A percentile compares a stretch with the other conserved stretches of the same genome.
These are phyloP conservation scores for Himantopus leucocephalus DNA, from an alignment of 2,113 vertebrate species.

Conservation along the genomic window DNA sequence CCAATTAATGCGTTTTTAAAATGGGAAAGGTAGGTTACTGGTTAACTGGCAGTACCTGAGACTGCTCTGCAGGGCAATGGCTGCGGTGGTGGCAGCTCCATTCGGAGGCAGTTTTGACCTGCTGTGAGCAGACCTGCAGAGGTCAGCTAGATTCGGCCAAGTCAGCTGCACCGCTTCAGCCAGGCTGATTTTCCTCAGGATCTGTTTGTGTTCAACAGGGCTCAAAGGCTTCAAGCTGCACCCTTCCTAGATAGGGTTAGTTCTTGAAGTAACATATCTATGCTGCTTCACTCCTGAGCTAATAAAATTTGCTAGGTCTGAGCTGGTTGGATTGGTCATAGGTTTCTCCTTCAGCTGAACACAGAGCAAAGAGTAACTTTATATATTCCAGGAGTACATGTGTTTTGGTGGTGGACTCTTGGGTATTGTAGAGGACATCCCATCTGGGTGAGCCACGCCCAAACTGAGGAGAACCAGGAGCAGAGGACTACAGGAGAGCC, in stretches of 20 bases:
- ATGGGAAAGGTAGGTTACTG: neutral
- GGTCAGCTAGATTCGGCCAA: neutral
- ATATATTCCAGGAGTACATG: rapidly evolving
- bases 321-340: neutral
- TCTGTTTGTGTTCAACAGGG: neutral
- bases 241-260: neutral
- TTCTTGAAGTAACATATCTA: rapidly evolving
- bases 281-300: neutral
- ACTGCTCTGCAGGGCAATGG: rapidly evolving
- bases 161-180: neutral
- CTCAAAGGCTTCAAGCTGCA: neutral
- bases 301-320: neutral
- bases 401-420: neutral
- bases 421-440: neutral
- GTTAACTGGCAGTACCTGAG: neutral
- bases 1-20: neutral
- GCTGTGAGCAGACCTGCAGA: neutral
- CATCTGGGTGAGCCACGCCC: neutral
- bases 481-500: rapidly evolving
- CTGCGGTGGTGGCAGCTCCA: rapidly evolving
- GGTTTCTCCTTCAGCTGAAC: neutral
- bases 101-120: neutral
- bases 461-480: neutral
- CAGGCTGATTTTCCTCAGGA: neutral
- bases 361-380: neutral